Base-by-base conservation (phyloP, 2,113 vertebrate species). In the Megatriorchis doriae region DNA sequence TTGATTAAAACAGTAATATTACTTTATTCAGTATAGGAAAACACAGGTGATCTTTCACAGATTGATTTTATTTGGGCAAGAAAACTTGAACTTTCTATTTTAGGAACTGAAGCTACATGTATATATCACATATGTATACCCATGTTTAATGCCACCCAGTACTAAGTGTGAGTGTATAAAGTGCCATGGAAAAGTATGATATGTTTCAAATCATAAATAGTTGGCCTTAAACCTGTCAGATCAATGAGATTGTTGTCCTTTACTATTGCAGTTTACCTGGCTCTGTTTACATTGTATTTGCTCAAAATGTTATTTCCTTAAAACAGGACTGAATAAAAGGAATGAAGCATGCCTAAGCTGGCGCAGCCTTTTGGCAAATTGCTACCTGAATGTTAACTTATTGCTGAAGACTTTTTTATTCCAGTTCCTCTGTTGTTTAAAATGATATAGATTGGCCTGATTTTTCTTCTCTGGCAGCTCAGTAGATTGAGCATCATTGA, bases 141-240 rank as follows among this genome's bases (percentile, higher is more conserved):
- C 80, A 80, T 90, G 70, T 89, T 90, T 91, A 71, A 82, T 97
- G 84, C 90, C 77, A 94, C 47, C 56, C 79, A 77, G 56, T 97
- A 89, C 90, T 71, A 91, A 87, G 66, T 79, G 97, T 87, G 86
- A 86, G 74, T 92, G 36, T 95, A 65, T 95, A 90, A 98, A 97
- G 96, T 98, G 97, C 97, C 96, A 97, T 96, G 92, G 79, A 89
- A 96, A 96, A 90, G 42, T 73, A 53, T 2, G 16, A 56, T 53
- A 12, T 84, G 84, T 88, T 97, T 97, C 34, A 94, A 77, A 92
- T 90, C 42, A 52, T 50, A 82, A 91, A 81, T 68, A 87, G 73
- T 55, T 88, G 93, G 97, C 97, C 97, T 98, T 98, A 98, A 96
- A 96, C 68, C 53, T 96, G 63, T 91, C 80, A 72, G 72, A 80